These are phyloP conservation scores for Punctoribates punctum DNA, from an alignment of 2,888 invertebrate species.

Conservation along the genomic window DNA sequence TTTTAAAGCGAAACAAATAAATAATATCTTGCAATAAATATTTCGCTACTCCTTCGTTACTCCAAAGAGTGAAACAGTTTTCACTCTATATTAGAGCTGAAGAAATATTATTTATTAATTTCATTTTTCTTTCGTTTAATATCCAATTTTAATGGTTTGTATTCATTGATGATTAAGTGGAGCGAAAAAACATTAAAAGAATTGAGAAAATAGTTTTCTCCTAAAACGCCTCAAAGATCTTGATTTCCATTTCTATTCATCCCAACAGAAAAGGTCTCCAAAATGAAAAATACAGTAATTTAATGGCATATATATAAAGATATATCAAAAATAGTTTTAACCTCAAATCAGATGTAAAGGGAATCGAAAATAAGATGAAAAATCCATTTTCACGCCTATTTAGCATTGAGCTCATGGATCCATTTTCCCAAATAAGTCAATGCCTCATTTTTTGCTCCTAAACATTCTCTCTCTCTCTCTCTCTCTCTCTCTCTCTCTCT, in stretches of 20 bases:
- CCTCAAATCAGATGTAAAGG: constrained; percentile 29
- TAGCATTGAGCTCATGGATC: constrained; percentile 9
- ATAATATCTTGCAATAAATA: background rate
- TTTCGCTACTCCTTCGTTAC: background rate
- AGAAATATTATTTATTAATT: constrained; percentile 21
- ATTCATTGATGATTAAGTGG: constrained; percentile 22
- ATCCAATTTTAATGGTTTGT: constrained; percentile 7
- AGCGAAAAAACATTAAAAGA: constrained; percentile 1
- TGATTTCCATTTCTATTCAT: background rate
- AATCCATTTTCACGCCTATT: constrained; percentile 37
- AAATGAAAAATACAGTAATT: constrained; percentile 30
- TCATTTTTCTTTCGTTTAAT: constrained; percentile 2
- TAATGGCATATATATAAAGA: constrained; percentile 8
- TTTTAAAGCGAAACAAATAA: background rate
- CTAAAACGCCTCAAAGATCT: background rate
- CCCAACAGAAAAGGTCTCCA: background rate
- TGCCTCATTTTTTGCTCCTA: background rate
- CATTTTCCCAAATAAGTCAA: background rate
- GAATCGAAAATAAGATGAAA: constrained; percentile 26
- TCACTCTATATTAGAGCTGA: background rate
- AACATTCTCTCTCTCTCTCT: background rate
- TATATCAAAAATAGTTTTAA: constrained; percentile 23
- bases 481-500: background rate
- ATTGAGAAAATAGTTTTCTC: constrained; percentile 2
- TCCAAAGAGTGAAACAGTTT: background rate